Evolutionary conservation across 2,113 vertebrate species (phyloP).

Genomic region (Trichechus manatus): DNA sequence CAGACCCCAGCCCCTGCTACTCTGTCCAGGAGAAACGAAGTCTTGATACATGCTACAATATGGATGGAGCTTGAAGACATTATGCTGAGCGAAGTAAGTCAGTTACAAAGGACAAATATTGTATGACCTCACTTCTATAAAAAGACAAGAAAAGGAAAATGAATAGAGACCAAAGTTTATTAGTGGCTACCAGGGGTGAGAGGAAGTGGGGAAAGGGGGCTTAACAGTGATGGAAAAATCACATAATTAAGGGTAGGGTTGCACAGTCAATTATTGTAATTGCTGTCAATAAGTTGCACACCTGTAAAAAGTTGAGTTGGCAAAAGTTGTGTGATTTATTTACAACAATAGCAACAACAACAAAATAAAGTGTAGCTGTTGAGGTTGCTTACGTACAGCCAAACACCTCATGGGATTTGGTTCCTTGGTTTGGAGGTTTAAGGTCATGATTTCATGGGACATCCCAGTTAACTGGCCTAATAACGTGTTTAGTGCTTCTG

Average conservation of each 20-base stretch:
- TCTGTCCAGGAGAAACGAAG: background rate
- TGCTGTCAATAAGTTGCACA: background rate
- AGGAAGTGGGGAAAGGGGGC: background rate
- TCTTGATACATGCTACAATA: background rate
- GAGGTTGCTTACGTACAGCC: background rate
- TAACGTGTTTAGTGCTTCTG: background rate
- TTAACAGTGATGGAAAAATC: background rate
- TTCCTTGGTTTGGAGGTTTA: background rate
- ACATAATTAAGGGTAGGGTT: too few species aligned
- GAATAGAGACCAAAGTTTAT: background rate
- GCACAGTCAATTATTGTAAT: background rate
- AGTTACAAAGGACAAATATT: background rate
- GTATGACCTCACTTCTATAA: background rate
- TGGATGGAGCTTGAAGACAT: background rate
- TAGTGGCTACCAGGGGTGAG: background rate
- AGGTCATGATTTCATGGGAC: too few species aligned
- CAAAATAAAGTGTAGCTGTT: too few species aligned
- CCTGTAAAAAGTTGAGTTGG: background rate
- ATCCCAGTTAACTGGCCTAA: background rate
- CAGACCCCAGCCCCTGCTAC: too few species aligned
- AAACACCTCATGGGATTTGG: background rate
- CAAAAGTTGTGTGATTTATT: too few species aligned
- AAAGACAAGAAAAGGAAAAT: background rate
- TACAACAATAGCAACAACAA: background rate
- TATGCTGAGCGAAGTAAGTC: background rate